Evolutionary conservation across 2,797 vertebrate species (phyloP).

Genomic region (Diplodus puntazzo): DNA sequence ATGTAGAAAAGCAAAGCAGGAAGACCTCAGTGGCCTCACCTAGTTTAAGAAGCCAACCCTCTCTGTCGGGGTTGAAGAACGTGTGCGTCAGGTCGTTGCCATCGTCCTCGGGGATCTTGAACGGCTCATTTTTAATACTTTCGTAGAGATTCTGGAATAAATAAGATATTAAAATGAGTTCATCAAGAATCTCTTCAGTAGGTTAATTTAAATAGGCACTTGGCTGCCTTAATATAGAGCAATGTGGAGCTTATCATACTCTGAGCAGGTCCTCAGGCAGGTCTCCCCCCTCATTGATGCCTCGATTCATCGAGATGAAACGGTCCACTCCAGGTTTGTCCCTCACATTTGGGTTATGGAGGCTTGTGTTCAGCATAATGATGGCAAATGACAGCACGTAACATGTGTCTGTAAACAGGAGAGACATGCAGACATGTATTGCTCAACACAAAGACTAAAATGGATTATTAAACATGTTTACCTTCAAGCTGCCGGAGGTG

Average conservation of each 20-base stretch:
- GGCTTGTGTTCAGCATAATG: constrained; percentile 98
- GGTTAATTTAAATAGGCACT: background rate
- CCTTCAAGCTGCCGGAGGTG: background rate
- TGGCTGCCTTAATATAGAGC: background rate
- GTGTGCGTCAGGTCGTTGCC: constrained; percentile 96
- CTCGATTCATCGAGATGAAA: constrained; percentile 97
- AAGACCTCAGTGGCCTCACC: constrained; percentile 82
- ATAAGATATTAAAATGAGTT: background rate
- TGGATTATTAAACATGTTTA: background rate
- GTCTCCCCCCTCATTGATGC: constrained; percentile 97
- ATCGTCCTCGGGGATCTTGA: constrained; percentile 96
- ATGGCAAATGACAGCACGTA: constrained; percentile 97
- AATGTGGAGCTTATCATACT: constrained; percentile 75
- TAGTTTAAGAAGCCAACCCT: constrained; percentile 97
- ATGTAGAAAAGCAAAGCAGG: constrained; percentile 3
- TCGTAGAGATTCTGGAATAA: constrained; percentile 90
- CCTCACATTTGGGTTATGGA: constrained; percentile 97
- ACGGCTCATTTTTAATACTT: constrained; percentile 95
- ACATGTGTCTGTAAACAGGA: constrained; percentile 90
- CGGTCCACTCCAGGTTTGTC: constrained; percentile 94
- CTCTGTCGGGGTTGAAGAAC: constrained; percentile 97
- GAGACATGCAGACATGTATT: constrained; percentile 6
- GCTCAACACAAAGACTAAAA: background rate
- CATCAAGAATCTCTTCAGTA: background rate
- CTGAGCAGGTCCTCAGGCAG: constrained; percentile 95